Evolutionary conservation across 2,797 vertebrate species (phyloP).

Genomic region (Novumbra hubbsi): DNA sequence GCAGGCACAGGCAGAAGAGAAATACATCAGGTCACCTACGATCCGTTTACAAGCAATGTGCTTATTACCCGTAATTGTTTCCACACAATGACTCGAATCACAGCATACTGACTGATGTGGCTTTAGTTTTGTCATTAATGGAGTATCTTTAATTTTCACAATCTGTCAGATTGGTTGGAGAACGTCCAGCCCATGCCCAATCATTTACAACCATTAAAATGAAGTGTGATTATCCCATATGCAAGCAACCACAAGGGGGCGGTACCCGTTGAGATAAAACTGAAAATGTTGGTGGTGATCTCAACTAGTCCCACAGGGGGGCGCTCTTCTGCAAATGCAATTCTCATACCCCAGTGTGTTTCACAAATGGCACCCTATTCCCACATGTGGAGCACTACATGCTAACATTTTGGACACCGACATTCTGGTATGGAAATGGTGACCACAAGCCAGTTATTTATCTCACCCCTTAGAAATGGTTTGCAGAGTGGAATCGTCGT

Average conservation of each 20-base stretch:
- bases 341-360: background rate
- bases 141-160: background rate
- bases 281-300: background rate
- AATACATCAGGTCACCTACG: background rate
- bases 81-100: background rate
- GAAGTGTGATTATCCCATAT: background rate
- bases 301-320: conserved; percentile 38
- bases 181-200: background rate
- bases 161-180: background rate
- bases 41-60: background rate
- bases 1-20: conserved; percentile 36
- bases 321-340: conserved; percentile 9
- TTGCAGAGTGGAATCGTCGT: background rate
- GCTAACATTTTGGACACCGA: background rate
- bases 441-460: conserved; percentile 1
- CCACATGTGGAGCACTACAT: background rate
- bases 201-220: background rate
- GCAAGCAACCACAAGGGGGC: conserved; percentile 7
- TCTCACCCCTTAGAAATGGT: background rate
- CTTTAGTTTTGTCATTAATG: background rate
- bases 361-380: background rate
- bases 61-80: background rate
- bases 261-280: background rate
- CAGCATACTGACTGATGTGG: background rate
- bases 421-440: conserved; percentile 7